These are phyloP conservation scores for Trematomus bernacchii DNA, from an alignment of 2,797 vertebrate genomes.

Conservation along the genomic window DNA sequence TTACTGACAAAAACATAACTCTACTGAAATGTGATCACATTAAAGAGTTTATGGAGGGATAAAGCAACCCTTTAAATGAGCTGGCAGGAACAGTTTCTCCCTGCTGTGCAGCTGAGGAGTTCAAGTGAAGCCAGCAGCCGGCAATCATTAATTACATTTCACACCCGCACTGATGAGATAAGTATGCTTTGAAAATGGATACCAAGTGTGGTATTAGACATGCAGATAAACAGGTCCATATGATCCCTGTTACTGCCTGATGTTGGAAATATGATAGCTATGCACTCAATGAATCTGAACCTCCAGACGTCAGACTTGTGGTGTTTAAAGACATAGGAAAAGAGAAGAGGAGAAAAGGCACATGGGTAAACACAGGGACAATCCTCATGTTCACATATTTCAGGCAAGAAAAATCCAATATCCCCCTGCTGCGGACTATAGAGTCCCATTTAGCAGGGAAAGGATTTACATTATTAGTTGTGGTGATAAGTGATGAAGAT, in stretches of 20 bases:
- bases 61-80: too few species aligned
- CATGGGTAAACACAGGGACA: conserved; percentile 5
- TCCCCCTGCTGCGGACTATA: conserved; percentile 48
- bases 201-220: conserved; percentile 19
- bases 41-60: too few species aligned
- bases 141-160: conserved; percentile 46
- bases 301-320: background rate
- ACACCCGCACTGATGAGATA: conserved; percentile 28
- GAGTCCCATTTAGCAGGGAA: conserved; percentile 58
- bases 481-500: conserved; percentile 77
- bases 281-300: background rate
- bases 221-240: conserved; percentile 28
- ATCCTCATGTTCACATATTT: conserved; percentile 31
- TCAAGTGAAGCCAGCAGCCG: conserved; percentile 15
- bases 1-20: too few species aligned
- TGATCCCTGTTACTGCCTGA: conserved; percentile 30
- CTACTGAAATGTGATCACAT: background rate
- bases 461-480: conserved; percentile 78
- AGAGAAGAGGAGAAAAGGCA: background rate
- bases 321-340: conserved; percentile 15
- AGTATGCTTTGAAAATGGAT: conserved; percentile 44
- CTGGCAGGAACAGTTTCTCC: background rate
- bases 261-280: conserved; percentile 31
- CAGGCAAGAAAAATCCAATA: conserved; percentile 30
- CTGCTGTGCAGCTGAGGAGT: conserved; percentile 56